Evolutionary conservation across 2,888 invertebrate genomes (phyloP), one percentile per base, ranked within the genome.

Genomic region (Cephalotes varians): DNA sequence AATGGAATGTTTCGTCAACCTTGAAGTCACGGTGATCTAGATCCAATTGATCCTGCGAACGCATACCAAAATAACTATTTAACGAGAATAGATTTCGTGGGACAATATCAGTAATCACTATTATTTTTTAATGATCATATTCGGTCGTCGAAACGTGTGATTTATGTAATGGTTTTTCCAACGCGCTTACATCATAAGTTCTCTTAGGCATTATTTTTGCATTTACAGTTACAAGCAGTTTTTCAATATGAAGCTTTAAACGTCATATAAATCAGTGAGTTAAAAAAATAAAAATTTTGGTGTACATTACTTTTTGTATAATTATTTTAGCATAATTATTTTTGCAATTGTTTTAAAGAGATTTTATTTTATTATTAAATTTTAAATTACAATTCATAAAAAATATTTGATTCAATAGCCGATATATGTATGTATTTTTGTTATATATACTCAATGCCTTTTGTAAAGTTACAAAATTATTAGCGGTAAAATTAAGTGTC

Each of bases 1-100:
- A 79, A 79, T 79, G 25, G n/a, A 56, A 69, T 44, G 71, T 58
- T 79, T 69, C 77, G 71, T 79, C 77, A 79, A 79, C 77, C 77
- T 69, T 79, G 69, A 34, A 47, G 62, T 18, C 47, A 49, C 10
- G 40, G 9, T 44, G 44, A 77, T 77, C 69, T 77, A 56, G 69
- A 77, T 77, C 21, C 40, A 54, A 56, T 31, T 56, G 69, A 6
- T 77, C 40, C 2, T 25, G 25, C 51, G 31, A 31, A 1, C 56
- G 44, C 44, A 15, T 5, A 25, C 18, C 21, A 12, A 31, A 51
- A 56, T 31, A 40, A 69, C 31, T 31, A 56, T 69, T 69, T 54
- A 69, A 56, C 54, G 69, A 67, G 77, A 44, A n/a, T 28, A 44
- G 40, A 69, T 69, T 44, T 56, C 49, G 54, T 56, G 56, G 69